Percentiles rank a stretch among this genome's conserved stretches.
These are phyloP conservation scores for Oxytorus armatus DNA, from an alignment of 2,888 invertebrate species.

Conservation along the genomic window DNA sequence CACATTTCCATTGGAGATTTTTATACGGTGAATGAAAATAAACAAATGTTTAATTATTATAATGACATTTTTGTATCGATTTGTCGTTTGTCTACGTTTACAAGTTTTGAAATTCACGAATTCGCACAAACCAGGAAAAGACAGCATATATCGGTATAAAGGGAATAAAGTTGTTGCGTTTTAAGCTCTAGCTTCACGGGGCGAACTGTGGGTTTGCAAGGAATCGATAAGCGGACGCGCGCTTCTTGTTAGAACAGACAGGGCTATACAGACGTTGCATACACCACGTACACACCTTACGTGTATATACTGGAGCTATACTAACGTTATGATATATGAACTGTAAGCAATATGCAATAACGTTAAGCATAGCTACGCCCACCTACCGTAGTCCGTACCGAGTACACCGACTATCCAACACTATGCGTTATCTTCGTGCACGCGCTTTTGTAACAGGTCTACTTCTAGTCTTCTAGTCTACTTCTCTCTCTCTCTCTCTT, in stretches of 20 bases:
- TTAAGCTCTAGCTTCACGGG: not conserved
- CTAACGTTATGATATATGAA: constrained; percentile 74
- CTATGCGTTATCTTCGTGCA: constrained; percentile 56
- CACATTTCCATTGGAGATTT: too few species aligned
- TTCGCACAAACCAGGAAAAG: not conserved
- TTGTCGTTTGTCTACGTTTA: too few species aligned
- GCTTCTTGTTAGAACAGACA: constrained; percentile 66
- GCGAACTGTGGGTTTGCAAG: constrained; percentile 19
- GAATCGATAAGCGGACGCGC: constrained; percentile 53
- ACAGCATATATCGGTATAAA: not conserved
- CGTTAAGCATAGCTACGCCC: constrained; percentile 74
- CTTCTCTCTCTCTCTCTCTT: constrained; percentile 59
- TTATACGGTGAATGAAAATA: too few species aligned
- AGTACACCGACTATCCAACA: constrained; percentile 57
- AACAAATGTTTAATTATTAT: too few species aligned
- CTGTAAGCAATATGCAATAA: constrained; percentile 76
- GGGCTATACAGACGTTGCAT: constrained; percentile 21
- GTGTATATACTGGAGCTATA: constrained; percentile 53
- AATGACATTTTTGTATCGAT: too few species aligned
- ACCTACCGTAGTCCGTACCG: constrained; percentile 65
- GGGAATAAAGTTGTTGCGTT: not conserved
- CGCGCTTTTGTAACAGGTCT: constrained; percentile 61
- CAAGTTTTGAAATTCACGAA: not conserved
- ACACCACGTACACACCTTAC: constrained; percentile 24
- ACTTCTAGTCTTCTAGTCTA: constrained; percentile 58